phyloP scores from a whole-genome alignment of 1,140 invertebrate species.

The Papilio polytes region DNA sequence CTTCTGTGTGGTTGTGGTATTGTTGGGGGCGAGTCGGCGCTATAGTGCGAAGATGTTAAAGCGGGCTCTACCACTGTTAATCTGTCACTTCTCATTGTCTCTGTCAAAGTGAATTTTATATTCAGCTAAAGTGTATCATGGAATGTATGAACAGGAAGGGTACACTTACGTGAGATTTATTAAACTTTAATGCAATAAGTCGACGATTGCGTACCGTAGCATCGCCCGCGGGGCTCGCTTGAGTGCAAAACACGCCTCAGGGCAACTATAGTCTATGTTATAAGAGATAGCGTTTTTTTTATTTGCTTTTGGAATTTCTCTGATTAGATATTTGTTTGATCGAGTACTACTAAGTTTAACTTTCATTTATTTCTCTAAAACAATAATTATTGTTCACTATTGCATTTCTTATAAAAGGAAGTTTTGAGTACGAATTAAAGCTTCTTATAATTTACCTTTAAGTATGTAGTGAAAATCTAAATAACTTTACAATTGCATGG shows the following conservation, averaged over 20 bases:
- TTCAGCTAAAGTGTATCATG: not conserved
- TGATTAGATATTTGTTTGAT: too few species aligned
- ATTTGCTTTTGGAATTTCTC: not conserved
- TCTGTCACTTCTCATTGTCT: constrained; percentile 2
- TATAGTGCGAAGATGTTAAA: too few species aligned
- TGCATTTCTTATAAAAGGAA: too few species aligned
- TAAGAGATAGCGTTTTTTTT: not conserved
- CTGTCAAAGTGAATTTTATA: not conserved
- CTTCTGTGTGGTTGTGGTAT: too few species aligned
- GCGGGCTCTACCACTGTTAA: not conserved
- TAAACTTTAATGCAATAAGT: constrained; percentile 22
- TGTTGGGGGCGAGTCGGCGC: too few species aligned
- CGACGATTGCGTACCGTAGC: not conserved
- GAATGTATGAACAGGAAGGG: not conserved
- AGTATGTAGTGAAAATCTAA: too few species aligned
- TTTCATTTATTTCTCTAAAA: too few species aligned
- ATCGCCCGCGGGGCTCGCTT: not conserved
- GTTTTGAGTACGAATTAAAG: too few species aligned
- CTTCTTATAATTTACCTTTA: too few species aligned
- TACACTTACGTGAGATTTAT: not conserved
- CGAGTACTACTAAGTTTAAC: too few species aligned
- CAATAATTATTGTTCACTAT: too few species aligned
- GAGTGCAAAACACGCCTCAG: constrained; percentile 14
- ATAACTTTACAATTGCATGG: too few species aligned
- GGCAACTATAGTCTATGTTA: not conserved